Evolutionary conservation across 2,888 invertebrate species (phyloP), one percentile per base, ranked within the genome.

Genomic region (Acanthosepion pharaonis): DNA sequence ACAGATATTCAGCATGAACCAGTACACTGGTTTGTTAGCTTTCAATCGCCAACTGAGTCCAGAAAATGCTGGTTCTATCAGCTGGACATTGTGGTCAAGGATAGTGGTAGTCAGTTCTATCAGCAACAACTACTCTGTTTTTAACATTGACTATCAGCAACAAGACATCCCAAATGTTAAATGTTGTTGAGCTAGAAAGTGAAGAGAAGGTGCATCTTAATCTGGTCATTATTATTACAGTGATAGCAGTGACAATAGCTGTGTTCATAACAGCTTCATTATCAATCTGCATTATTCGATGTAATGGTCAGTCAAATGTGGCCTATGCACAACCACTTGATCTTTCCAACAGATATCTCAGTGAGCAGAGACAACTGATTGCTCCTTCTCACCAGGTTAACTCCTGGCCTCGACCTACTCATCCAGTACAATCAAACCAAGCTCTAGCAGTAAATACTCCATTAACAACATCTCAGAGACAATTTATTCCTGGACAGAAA

Each of bases 1-100:
- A 78, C 78, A 78, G 78, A 78, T 78, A n/a, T 78, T 78, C 78
- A 78, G n/a, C 78, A 78, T 78, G 15, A 78, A 78, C n/a, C 78
- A 78, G 33, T 78, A 78, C 78, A 78, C 78, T 78, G 78, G 78
- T n/a, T 78, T 78, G n/a, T 78, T 78, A 78, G 78, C n/a, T 78
- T 78, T 78, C 78, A 78, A 78, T 78, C n/a, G 78, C 4, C 33
- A 78, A 78, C 78, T 78, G n/a, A 78, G 78, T 11, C 78, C 11
- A 78, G n/a, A 78, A 78, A 78, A 78, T 78, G 78, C 78, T 78
- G 78, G 78, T 11, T 78, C 78, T 78, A 78, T 78, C 78, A 78
- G 78, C 78, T 78, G n/a, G 78, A 78, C 78, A 78, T 59, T 59
- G 59, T 59, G 59, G 59, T 59, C 59, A 59, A 59, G 59, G 59